Conservation (phyloP, 1,140 invertebrate genomes). For the Rhagoletis zephyria region DNA sequence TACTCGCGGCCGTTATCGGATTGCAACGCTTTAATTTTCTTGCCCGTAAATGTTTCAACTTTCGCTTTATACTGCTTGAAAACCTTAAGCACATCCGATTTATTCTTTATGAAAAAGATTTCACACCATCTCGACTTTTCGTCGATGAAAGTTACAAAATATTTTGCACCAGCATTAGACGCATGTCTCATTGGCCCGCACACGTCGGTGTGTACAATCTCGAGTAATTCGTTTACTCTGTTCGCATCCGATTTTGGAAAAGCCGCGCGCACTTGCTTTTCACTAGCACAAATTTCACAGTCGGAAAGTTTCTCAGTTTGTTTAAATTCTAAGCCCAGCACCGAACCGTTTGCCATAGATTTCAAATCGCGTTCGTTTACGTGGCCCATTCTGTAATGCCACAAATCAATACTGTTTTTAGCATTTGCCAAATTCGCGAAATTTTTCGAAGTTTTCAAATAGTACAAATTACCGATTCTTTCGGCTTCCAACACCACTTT, state of each 20-base stretch:
- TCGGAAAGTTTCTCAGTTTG: too few species aligned
- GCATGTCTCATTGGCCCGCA: constrained; percentile 70
- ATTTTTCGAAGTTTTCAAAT: constrained; percentile 25
- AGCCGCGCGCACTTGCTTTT: too few species aligned
- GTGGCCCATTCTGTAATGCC: constrained; percentile 54
- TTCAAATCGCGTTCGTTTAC: constrained; percentile 45
- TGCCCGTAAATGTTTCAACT: constrained; percentile 49
- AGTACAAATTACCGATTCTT: constrained; percentile 52
- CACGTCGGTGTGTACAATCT: constrained; percentile 61
- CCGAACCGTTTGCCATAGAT: neutral
- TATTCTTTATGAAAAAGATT: constrained; percentile 69
- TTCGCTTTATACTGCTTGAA: constrained; percentile 53
- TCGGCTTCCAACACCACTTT: neutral
- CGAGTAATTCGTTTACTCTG: constrained; percentile 59
- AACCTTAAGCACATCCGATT: constrained; percentile 57
- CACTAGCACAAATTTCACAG: too few species aligned
- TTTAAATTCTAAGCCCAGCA: too few species aligned
- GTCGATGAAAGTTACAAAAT: constrained; percentile 72
- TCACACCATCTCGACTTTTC: constrained; percentile 68
- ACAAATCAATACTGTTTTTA: constrained; percentile 31
- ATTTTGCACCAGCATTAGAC: constrained; percentile 66
- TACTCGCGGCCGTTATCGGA: constrained; percentile 67
- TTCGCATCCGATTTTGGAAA: too few species aligned
- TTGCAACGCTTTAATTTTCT: constrained; percentile 45
- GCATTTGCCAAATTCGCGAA: neutral